These are phyloP conservation scores for Drosophila chauvacae DNA, from an alignment of 1,140 invertebrate genomes.

Conservation along the genomic window DNA sequence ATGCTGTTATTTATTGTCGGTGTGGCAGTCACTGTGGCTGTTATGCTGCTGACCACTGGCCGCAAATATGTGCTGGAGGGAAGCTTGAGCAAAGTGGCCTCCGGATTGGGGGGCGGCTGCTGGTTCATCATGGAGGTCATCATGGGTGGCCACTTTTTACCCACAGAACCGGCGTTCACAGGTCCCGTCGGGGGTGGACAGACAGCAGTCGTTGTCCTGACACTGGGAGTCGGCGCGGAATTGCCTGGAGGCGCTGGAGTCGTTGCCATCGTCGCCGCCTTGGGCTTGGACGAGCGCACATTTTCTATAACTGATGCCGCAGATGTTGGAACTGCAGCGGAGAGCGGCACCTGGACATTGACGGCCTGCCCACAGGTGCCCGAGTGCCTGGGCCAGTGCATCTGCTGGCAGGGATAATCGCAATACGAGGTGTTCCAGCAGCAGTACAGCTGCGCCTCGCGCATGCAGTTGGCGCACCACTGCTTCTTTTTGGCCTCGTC, in stretches of 20 bases:
- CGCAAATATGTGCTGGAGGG: slow-evolving; percentile 50
- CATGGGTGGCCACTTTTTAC: slow-evolving; percentile 50
- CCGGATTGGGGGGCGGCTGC: slow-evolving; percentile 27
- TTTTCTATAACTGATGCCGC: slow-evolving; percentile 6
- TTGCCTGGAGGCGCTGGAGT: not conserved
- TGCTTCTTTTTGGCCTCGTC: slow-evolving; percentile 92
- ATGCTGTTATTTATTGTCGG: slow-evolving; percentile 22
- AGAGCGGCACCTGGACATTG: slow-evolving; percentile 9
- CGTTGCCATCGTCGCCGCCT: not conserved
- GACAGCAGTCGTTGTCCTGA: slow-evolving; percentile 11
- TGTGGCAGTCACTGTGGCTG: slow-evolving; percentile 25
- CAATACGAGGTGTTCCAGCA: slow-evolving; percentile 98
- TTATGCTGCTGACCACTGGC: slow-evolving; percentile 41
- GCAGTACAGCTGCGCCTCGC: slow-evolving; percentile 95
- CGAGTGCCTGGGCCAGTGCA: slow-evolving; percentile 88
- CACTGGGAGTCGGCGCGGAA: slow-evolving; percentile 4
- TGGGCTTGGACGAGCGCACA: slow-evolving; percentile 8
- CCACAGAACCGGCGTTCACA: not conserved
- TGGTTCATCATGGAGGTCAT: slow-evolving; percentile 46
- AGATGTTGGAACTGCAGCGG: not conserved
- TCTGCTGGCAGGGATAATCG: slow-evolving; percentile 92
- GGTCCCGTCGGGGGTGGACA: slow-evolving; percentile 5
- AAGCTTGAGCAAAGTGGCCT: slow-evolving; percentile 39
- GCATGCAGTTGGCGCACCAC: slow-evolving; percentile 94
- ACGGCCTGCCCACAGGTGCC: slow-evolving; percentile 63